Evolutionary conservation across 2,113 vertebrate genomes (phyloP).

Genomic region (Azemiops feae): DNA sequence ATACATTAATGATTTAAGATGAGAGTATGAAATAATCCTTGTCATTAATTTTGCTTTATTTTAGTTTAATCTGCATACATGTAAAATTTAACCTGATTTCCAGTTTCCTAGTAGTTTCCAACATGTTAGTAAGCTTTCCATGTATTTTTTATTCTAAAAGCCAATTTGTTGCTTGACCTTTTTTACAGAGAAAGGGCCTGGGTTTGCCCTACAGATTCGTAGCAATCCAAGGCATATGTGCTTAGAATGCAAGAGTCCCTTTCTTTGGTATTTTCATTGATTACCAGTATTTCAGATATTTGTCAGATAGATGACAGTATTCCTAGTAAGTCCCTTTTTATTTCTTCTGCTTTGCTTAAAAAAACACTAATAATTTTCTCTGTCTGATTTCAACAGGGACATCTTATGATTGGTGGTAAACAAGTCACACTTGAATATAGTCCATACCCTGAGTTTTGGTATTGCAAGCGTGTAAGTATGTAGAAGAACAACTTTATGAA

Average conservation of each 20-base stretch:
- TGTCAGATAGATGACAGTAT: constrained; percentile 38
- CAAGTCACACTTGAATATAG: constrained; percentile 87
- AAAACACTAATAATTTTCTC: constrained; percentile 45
- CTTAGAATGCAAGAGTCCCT: constrained; percentile 34
- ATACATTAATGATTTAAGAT: not conserved
- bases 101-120: constrained; percentile 13
- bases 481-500: not conserved
- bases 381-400: constrained; percentile 82
- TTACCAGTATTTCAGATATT: constrained; percentile 42
- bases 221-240: constrained; percentile 19
- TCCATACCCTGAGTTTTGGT: constrained; percentile 75
- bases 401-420: constrained; percentile 87
- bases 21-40: not conserved
- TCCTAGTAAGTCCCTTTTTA: constrained; percentile 16
- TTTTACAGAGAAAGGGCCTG: constrained; percentile 21
- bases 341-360: not conserved
- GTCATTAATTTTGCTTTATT: not conserved
- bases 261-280: constrained; percentile 28
- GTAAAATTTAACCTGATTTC: not conserved
- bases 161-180: not conserved
- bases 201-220: constrained; percentile 28
- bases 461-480: constrained; percentile 76
- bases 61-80: not conserved
- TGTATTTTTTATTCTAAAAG: not conserved
- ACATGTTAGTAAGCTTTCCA: constrained; percentile 23